These are phyloP conservation scores for Sarcophaga variegata DNA, from an alignment of 2,888 invertebrate species.

Conservation along the genomic window DNA sequence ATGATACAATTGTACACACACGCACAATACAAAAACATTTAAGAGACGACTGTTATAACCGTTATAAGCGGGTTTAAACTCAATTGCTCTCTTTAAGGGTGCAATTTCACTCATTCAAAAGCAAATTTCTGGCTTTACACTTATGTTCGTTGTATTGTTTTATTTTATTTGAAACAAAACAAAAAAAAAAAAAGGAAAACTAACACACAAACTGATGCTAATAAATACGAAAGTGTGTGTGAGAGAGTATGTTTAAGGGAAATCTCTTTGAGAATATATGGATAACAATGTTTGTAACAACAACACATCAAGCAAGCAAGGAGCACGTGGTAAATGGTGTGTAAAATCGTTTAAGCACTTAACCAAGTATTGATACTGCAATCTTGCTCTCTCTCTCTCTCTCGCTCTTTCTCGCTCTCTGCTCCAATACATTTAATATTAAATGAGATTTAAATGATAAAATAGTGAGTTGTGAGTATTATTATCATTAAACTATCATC, in stretches of 20 bases:
- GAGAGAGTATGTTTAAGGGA: slow-evolving; percentile 62
- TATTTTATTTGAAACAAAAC: neutral
- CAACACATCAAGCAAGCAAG: slow-evolving; percentile 23
- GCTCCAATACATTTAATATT: neutral
- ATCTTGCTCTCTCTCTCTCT: neutral
- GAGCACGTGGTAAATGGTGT: slow-evolving; percentile 80
- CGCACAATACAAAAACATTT: neutral
- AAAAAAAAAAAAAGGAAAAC: neutral
- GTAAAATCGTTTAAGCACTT: slow-evolving; percentile 82
- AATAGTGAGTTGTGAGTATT: slow-evolving; percentile 48
- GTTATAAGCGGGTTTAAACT: neutral
- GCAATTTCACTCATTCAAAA: slow-evolving; percentile 29
- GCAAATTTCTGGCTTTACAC: slow-evolving; percentile 60
- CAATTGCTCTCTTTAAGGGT: slow-evolving; percentile 36
- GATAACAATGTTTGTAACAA: neutral
- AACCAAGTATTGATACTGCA: slow-evolving; percentile 20
- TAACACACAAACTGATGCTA: no score
- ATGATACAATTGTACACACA: slow-evolving; percentile 9
- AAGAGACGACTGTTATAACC: neutral
- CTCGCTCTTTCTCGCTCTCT: neutral
- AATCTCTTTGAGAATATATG: slow-evolving; percentile 34
- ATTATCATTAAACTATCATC: slow-evolving; percentile 75
- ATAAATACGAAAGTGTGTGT: neutral
- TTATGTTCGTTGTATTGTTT: slow-evolving; percentile 11
- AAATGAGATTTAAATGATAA: slow-evolving; percentile 69